Evolutionary conservation across 2,888 invertebrate genomes (phyloP).

Genomic region (Drosophila cognata): DNA sequence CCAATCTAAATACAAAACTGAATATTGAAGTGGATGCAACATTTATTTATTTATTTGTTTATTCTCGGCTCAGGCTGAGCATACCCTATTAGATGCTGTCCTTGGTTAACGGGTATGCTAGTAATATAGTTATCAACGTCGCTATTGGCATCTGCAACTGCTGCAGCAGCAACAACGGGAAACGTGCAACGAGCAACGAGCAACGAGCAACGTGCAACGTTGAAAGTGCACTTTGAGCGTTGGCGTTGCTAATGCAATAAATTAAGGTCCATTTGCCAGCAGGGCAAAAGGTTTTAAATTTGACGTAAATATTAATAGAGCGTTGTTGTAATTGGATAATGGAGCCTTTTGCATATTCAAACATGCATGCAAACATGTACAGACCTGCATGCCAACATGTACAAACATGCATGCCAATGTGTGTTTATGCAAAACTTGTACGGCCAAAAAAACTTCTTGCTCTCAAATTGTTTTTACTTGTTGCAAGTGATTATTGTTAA

Average conservation of each 20-base stretch:
- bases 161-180: neutral
- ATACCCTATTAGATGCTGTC: neutral
- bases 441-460: constrained; percentile 18
- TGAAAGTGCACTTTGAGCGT: constrained; percentile 19
- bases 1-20: neutral
- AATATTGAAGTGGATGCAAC: neutral
- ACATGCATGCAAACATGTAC: neutral
- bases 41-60: neutral
- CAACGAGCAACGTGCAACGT: neutral
- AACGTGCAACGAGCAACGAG: too few relatives aligned
- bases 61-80: neutral
- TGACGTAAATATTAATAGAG: constrained; percentile 47
- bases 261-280: constrained; percentile 63
- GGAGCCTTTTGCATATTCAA: constrained; percentile 9
- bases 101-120: neutral
- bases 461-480: constrained; percentile 38
- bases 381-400: neutral
- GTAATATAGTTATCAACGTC: neutral
- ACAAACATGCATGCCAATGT: neutral
- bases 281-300: constrained; percentile 62
- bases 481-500: constrained; percentile 49
- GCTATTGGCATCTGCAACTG: neutral
- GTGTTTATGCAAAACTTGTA: neutral
- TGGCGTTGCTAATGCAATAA: constrained; percentile 62
- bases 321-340: constrained; percentile 7